phyloP scores from a whole-genome alignment of 1,140 invertebrate genomes.

The Goniozus legneri region DNA sequence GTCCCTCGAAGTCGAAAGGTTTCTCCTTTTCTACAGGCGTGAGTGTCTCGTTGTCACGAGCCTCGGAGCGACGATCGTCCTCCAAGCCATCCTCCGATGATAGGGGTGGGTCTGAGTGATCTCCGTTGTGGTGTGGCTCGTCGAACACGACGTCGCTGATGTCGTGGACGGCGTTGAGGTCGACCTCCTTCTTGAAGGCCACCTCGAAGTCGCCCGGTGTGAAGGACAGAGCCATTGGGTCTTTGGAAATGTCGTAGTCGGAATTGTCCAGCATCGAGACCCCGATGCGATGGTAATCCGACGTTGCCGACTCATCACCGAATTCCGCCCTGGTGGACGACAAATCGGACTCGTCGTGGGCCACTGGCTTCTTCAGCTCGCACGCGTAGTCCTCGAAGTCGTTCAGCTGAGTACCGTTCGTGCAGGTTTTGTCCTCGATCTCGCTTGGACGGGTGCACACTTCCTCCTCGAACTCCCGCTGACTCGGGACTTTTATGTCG shows the following conservation, averaged over 20 bases:
- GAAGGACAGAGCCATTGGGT: constrained; percentile 69
- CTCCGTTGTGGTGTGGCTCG: constrained; percentile 11
- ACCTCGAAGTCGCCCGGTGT: constrained; percentile 63
- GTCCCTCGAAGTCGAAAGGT: background rate
- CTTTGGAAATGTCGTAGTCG: constrained; percentile 39
- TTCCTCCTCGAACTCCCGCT: constrained; percentile 62
- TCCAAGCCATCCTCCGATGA: background rate
- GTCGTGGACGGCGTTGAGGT: constrained; percentile 64
- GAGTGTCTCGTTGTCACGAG: background rate
- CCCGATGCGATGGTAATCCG: constrained; percentile 31
- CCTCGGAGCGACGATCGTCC: too few species aligned
- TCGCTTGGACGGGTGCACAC: constrained; percentile 60
- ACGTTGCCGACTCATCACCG: constrained; percentile 50
- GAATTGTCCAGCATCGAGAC: constrained; percentile 27
- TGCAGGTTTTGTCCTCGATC: constrained; percentile 48
- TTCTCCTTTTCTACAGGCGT: background rate
- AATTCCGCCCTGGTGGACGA: constrained; percentile 55
- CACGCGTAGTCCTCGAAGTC: background rate
- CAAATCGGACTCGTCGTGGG: constrained; percentile 51
- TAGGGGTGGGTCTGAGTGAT: background rate
- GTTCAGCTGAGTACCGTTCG: constrained; percentile 14
- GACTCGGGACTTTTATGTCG: constrained; percentile 62
- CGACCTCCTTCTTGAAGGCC: constrained; percentile 58
- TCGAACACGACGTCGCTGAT: constrained; percentile 57
- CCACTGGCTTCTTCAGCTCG: constrained; percentile 12